A percentile compares a stretch with the other conserved stretches of the same genome.
These are phyloP conservation scores for Lochmaea capreae DNA, from an alignment of 2,888 invertebrate genomes.

Conservation along the genomic window DNA sequence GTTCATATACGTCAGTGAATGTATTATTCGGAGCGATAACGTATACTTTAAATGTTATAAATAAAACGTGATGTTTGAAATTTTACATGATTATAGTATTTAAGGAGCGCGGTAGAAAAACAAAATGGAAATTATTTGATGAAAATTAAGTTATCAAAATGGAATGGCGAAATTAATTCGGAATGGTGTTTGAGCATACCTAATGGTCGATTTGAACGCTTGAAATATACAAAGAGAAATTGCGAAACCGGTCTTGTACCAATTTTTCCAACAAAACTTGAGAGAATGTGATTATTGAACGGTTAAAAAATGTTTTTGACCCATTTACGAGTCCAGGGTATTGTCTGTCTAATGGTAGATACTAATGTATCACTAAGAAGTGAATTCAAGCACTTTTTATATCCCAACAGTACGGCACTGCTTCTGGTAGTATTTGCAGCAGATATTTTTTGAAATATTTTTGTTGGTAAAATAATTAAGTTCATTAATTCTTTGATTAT, in stretches of 20 bases:
- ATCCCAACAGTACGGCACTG: no score
- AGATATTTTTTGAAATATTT: no score
- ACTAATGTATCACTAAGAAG: no score
- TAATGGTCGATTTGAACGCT: conserved; percentile 23
- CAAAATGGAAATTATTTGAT: conserved; percentile 32
- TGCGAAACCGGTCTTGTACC: background rate
- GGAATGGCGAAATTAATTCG: conserved; percentile 31
- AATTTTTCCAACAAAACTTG: conserved; percentile 6
- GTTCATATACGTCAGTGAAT: conserved; percentile 33
- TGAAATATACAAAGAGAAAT: conserved; percentile 12
- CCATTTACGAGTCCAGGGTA: no score
- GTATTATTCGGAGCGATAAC: conserved; percentile 37
- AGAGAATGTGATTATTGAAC: conserved; percentile 5
- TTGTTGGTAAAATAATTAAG: no score
- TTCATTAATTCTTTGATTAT: no score
- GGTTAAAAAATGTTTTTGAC: no score
- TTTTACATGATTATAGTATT: conserved; percentile 42
- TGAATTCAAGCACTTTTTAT: no score
- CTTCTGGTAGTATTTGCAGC: no score
- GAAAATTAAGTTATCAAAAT: conserved; percentile 38
- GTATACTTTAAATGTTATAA: conserved; percentile 42
- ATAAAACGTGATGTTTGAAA: conserved; percentile 42
- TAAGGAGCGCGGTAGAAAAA: conserved; percentile 32
- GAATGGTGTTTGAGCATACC: conserved; percentile 30
- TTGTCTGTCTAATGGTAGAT: no score